Conservation (phyloP, 2,113 vertebrate species). For the Elgaria multicarinata region DNA sequence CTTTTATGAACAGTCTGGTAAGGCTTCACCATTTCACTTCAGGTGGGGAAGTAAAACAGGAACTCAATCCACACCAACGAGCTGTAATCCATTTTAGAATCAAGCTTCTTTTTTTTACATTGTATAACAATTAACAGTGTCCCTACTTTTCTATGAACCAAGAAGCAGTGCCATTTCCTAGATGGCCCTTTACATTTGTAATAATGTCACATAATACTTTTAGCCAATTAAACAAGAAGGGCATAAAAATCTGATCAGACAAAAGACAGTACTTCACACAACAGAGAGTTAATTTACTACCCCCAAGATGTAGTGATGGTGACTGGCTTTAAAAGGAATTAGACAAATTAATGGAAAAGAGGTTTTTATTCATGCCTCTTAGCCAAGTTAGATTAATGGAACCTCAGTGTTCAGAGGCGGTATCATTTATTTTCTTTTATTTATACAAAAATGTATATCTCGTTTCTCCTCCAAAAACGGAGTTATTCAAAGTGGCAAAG, state of each 20-base stretch:
- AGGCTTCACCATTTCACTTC: not conserved
- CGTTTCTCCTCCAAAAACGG: not conserved
- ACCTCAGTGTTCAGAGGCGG: not conserved
- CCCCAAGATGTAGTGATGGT: not conserved
- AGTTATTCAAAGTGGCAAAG: not conserved
- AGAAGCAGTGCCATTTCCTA: not conserved
- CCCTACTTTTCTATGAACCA: not conserved
- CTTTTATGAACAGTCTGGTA: not conserved
- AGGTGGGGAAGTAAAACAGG: too few species aligned
- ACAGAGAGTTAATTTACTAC: not conserved
- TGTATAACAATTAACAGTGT: not conserved
- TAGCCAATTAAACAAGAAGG: constrained; percentile 9
- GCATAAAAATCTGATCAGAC: not conserved
- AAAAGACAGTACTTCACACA: not conserved
- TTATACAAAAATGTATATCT: not conserved
- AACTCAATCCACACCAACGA: not conserved
- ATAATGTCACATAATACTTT: constrained; percentile 1
- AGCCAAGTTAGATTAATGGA: not conserved
- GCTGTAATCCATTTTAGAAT: too few species aligned
- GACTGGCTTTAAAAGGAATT: not conserved
- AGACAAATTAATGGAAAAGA: not conserved
- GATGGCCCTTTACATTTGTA: constrained; percentile 2
- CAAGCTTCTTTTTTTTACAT: not conserved
- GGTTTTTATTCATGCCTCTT: not conserved
- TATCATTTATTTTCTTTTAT: not conserved